Percentiles rank a stretch among this genome's conserved stretches.
Conservation (phyloP, 2,113 vertebrate species). For the Pantherophis guttatus region DNA sequence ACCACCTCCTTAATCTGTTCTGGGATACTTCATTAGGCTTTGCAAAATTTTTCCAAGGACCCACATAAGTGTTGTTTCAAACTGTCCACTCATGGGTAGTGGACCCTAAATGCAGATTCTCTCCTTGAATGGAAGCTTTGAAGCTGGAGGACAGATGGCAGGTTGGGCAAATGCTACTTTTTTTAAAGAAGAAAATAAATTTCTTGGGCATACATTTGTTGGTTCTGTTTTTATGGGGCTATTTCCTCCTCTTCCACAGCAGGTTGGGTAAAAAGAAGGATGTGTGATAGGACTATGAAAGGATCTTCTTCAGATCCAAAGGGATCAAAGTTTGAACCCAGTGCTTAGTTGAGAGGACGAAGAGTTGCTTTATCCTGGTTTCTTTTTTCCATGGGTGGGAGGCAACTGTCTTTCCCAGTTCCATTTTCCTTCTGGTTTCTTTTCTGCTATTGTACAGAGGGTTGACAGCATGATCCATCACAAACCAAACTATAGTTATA, state of each 20-base stretch:
- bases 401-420: neutral
- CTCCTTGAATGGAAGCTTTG: conserved; percentile 16
- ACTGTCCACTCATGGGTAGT: neutral
- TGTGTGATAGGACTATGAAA: rapidly evolving
- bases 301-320: neutral
- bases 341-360: neutral
- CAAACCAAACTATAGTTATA: neutral
- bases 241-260: neutral
- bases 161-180: neutral
- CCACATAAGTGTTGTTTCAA: conserved; percentile 6
- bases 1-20: neutral
- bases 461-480: neutral
- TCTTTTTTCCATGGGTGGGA: conserved; percentile 17
- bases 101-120: neutral
- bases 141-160: neutral
- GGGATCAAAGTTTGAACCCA: neutral
- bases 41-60: neutral
- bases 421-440: conserved; percentile 21
- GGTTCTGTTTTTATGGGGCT: neutral
- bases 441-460: neutral
- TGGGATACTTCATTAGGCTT: conserved; percentile 2
- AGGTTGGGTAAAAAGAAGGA: neutral
- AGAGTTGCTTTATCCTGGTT: neutral
- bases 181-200: conserved; percentile 6
- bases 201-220: neutral